Conservation (phyloP, 2,113 vertebrate genomes). For the Triplophysa rosa region DNA sequence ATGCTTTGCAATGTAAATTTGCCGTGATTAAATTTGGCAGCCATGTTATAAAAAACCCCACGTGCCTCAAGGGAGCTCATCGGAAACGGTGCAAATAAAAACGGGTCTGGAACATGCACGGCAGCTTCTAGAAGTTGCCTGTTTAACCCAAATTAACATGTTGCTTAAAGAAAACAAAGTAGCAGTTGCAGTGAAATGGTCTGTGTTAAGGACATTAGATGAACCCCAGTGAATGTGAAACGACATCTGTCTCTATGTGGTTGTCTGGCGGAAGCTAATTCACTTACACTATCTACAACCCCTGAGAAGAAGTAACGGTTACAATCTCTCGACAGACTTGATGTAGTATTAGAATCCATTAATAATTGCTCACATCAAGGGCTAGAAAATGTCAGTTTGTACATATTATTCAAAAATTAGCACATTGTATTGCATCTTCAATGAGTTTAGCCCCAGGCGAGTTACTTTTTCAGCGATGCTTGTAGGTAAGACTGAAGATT, state of each 20-base stretch:
- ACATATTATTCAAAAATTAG: slow-evolving; percentile 32
- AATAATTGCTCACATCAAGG: slow-evolving; percentile 22
- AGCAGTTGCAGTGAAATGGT: slow-evolving; percentile 4
- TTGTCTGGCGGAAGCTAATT: slow-evolving; percentile 11
- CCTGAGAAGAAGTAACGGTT: slow-evolving; percentile 20
- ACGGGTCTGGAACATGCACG: neutral
- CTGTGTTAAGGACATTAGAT: slow-evolving; percentile 10
- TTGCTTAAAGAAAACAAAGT: slow-evolving; percentile 18
- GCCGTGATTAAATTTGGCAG: slow-evolving; percentile 47
- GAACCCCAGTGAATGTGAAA: slow-evolving; percentile 30
- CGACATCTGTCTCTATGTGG: slow-evolving; percentile 37
- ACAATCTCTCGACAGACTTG: slow-evolving; percentile 9
- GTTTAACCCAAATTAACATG: slow-evolving; percentile 28
- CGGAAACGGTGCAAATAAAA: neutral
- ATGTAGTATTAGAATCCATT: slow-evolving; percentile 8
- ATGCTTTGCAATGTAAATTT: slow-evolving; percentile 48
- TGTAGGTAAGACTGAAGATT: neutral
- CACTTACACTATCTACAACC: neutral
- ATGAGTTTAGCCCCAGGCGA: slow-evolving; percentile 1
- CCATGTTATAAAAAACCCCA: slow-evolving; percentile 8
- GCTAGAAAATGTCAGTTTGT: slow-evolving; percentile 21
- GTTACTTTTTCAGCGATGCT: slow-evolving; percentile 29
- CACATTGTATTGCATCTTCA: slow-evolving; percentile 34
- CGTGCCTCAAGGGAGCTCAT: slow-evolving; percentile 16
- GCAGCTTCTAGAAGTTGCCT: neutral